Evolutionary conservation across 2,888 invertebrate species (phyloP).

Genomic region (Stenchaetothrips biformis): DNA sequence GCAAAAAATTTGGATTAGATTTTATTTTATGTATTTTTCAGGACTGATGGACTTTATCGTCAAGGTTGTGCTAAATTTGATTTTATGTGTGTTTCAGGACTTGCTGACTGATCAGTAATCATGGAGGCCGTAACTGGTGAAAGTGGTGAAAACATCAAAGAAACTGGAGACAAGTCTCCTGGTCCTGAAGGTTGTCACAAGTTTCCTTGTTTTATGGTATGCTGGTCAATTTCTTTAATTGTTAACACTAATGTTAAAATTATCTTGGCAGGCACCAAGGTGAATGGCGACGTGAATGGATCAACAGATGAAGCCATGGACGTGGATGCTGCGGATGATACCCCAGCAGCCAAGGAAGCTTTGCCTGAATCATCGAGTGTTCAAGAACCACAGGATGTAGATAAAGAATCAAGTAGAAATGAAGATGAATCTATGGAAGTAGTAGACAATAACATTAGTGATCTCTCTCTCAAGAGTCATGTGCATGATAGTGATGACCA

Average conservation of each 20-base stretch:
- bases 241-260: slow-evolving; percentile 42
- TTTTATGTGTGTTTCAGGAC: neutral
- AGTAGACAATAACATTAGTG: slow-evolving; percentile 29
- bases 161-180: slow-evolving; percentile 29
- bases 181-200: slow-evolving; percentile 25
- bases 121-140: slow-evolving; percentile 37
- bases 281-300: slow-evolving; percentile 48
- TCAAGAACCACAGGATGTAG: slow-evolving; percentile 39
- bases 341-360: slow-evolving; percentile 36
- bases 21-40: neutral
- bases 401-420: slow-evolving; percentile 37
- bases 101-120: slow-evolving; percentile 19
- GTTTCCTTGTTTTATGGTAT: neutral
- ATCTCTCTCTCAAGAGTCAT: slow-evolving; percentile 30
- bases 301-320: slow-evolving; percentile 40
- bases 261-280: slow-evolving; percentile 39
- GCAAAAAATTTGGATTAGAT: neutral
- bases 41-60: neutral
- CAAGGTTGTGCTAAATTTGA: neutral
- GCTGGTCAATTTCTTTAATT: slow-evolving; percentile 28
- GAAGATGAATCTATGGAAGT: slow-evolving; percentile 39
- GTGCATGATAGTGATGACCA: slow-evolving; percentile 37
- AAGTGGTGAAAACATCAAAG: slow-evolving; percentile 33
- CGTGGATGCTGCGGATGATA: slow-evolving; percentile 37
- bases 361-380: slow-evolving; percentile 32